A percentile compares a stretch with the other conserved stretches of the same genome.
phyloP scores from a whole-genome alignment of 2,113 vertebrate species.

The Delphinapterus leucas region DNA sequence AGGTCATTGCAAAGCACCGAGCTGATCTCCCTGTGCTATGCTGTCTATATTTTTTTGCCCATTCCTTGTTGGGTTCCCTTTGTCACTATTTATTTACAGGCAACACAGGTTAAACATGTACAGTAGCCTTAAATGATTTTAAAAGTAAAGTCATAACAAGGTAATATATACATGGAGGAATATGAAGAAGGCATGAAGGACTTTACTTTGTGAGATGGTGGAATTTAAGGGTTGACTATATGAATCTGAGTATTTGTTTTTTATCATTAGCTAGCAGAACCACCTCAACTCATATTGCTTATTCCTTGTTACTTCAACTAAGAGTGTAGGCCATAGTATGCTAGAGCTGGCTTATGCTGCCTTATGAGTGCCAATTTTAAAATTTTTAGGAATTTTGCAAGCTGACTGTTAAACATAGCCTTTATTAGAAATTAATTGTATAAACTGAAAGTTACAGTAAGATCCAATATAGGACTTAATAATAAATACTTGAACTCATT shows the following conservation, averaged over 20 bases:
- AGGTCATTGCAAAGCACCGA: too few species aligned
- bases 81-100: conserved; percentile 14
- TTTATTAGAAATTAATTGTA: not conserved
- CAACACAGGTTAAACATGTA: not conserved
- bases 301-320: not conserved
- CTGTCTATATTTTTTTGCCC: not conserved
- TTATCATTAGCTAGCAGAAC: not conserved
- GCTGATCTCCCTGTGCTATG: too few species aligned
- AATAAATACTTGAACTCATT: not conserved
- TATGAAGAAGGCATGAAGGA: not conserved
- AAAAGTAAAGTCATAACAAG: not conserved
- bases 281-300: not conserved
- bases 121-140: not conserved
- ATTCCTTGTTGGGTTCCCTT: conserved; percentile 2
- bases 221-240: not conserved
- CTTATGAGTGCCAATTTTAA: not conserved
- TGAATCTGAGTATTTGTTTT: not conserved
- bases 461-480: not conserved
- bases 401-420: not conserved
- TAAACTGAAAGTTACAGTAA: not conserved
- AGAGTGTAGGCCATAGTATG: not conserved
- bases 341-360: not conserved
- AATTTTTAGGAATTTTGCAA: not conserved
- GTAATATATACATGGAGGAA: not conserved
- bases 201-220: not conserved